Conservation (phyloP, 2,888 invertebrate species). For the Girardia tigrina region DNA sequence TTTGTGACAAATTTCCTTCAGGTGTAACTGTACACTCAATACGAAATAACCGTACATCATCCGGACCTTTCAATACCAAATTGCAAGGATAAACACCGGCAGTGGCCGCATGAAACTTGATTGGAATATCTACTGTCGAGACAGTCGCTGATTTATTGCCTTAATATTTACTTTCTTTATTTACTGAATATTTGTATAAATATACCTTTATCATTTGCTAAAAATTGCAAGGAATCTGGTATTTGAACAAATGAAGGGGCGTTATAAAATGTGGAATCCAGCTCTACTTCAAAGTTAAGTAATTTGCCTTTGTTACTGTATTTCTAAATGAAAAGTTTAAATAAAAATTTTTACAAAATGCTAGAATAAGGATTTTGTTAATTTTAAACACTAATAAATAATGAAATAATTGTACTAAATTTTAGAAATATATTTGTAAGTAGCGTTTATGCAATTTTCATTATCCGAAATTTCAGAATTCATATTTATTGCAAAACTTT, state of each 20-base stretch:
- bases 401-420: no score
- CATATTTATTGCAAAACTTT: no score
- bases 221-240: neutral
- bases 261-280: neutral
- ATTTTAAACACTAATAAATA: no score
- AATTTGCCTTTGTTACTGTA: conserved; percentile 13
- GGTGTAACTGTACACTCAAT: conserved; percentile 48
- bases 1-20: conserved; percentile 43
- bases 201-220: neutral
- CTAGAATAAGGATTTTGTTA: no score
- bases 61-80: conserved; percentile 42
- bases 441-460: no score
- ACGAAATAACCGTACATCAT: conserved; percentile 46
- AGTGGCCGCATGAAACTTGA: conserved; percentile 43
- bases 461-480: no score
- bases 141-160: conserved; percentile 8
- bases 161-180: no score
- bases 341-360: no score
- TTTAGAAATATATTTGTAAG: no score
- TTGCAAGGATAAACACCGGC: conserved; percentile 46
- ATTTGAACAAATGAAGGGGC: neutral
- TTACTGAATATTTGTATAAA: no score
- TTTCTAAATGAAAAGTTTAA: neutral
- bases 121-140: conserved; percentile 41
- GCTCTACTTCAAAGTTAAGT: conserved; percentile 17